phyloP scores from a whole-genome alignment of 2,113 vertebrate species.

The Dinomys branickii region DNA sequence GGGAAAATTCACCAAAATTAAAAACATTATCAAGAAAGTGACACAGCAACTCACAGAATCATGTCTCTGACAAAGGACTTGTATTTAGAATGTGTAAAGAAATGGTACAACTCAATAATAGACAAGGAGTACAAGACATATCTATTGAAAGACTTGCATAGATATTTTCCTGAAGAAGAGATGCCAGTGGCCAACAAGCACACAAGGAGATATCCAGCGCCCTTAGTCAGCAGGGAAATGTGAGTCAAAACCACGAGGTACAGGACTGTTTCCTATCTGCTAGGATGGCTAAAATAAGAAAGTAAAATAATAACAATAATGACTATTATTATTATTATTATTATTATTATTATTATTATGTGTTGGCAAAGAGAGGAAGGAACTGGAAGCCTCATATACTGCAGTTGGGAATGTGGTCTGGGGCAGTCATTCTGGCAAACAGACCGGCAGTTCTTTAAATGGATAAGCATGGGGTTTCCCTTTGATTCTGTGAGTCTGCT shows the following conservation, averaged over 20 bases:
- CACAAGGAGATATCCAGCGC: not conserved
- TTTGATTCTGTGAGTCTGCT: not conserved
- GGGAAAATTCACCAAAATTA: not conserved
- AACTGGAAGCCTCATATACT: not conserved
- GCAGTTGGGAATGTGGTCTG: not conserved
- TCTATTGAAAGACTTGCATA: not conserved
- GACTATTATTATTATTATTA: not conserved
- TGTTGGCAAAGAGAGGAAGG: not conserved
- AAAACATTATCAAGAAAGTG: not conserved
- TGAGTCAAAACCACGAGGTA: not conserved
- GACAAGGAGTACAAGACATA: not conserved
- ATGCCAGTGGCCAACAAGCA: not conserved
- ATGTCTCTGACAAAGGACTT: not conserved
- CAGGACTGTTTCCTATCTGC: not conserved
- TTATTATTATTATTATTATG: not conserved
- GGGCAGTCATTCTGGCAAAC: not conserved
- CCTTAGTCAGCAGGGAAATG: not conserved
- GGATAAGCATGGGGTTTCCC: not conserved
- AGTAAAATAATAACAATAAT: not conserved
- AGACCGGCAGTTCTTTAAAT: not conserved
- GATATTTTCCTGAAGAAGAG: not conserved
- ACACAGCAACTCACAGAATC: not conserved
- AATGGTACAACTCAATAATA: not conserved
- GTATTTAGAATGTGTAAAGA: not conserved
- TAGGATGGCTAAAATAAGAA: not conserved